These are phyloP conservation scores for Sipha maydis DNA, from an alignment of 2,888 invertebrate species.

Conservation along the genomic window DNA sequence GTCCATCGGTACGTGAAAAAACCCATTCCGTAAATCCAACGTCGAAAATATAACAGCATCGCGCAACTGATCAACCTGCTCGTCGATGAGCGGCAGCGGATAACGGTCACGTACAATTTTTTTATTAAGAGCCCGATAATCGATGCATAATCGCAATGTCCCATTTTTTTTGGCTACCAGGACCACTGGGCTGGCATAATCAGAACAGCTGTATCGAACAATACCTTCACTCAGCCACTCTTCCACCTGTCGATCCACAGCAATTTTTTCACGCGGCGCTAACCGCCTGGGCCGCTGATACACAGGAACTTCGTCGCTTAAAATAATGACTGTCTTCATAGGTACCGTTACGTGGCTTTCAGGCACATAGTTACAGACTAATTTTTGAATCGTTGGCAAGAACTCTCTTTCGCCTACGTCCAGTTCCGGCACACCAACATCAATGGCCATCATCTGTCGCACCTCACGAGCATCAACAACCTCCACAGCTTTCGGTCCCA, in stretches of 20 bases:
- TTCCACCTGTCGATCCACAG: not conserved
- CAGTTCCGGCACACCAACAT: too few species aligned
- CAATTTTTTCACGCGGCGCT: not conserved
- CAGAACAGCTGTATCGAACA: constrained; percentile 63
- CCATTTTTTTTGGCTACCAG: not conserved
- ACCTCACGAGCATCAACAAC: too few species aligned
- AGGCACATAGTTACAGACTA: not conserved
- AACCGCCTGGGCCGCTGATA: not conserved
- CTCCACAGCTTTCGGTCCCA: too few species aligned
- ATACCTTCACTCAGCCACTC: constrained; percentile 19
- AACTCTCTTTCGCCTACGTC: not conserved
- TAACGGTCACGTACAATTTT: not conserved
- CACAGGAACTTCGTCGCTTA: not conserved
- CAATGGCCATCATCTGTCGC: too few species aligned
- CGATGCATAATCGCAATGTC: not conserved
- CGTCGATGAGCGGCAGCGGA: not conserved
- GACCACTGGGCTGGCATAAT: not conserved
- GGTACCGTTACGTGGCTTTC: not conserved
- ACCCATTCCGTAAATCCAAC: not conserved
- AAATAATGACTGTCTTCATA: not conserved
- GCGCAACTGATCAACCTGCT: constrained; percentile 6
- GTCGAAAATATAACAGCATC: not conserved
- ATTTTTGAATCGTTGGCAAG: not conserved
- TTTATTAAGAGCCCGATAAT: not conserved
- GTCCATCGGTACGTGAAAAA: constrained; percentile 63